Evolutionary conservation across 2,797 vertebrate species (phyloP).

Genomic region (Spinibarbus caldwelli): DNA sequence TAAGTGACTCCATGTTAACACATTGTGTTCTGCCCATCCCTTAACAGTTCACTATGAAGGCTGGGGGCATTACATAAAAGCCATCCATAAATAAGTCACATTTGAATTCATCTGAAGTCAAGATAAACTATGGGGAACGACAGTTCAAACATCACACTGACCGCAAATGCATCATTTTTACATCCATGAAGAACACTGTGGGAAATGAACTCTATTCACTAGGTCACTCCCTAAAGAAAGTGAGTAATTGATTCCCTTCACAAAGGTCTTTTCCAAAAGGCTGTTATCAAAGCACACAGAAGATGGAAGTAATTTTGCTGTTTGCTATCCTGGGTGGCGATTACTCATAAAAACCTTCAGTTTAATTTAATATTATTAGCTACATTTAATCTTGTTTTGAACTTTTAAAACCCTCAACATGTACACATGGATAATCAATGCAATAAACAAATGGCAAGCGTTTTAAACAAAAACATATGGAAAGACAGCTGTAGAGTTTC

Average conservation of each 20-base stretch:
- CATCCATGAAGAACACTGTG: neutral
- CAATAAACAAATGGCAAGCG: neutral
- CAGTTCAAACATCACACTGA: neutral
- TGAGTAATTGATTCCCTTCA: neutral
- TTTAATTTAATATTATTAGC: conserved; percentile 10
- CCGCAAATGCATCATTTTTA: conserved; percentile 4
- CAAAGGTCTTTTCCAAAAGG: neutral
- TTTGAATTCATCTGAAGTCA: conserved; percentile 1
- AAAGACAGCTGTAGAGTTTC: neutral
- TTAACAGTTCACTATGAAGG: conserved; percentile 1
- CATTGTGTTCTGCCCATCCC: neutral
- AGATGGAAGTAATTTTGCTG: neutral
- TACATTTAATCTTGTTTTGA: neutral
- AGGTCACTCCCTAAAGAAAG: neutral
- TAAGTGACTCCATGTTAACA: conserved; percentile 32
- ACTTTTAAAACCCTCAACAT: neutral
- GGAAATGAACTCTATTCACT: neutral
- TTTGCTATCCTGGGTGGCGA: neutral
- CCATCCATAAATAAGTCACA: neutral
- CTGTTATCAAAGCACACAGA: neutral
- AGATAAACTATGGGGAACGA: neutral
- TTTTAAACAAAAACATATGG: conserved; percentile 17
- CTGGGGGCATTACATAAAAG: neutral
- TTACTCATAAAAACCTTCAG: conserved; percentile 6
- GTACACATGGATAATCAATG: neutral